Percentiles rank a stretch among this genome's conserved stretches.
Evolutionary conservation across 1,140 invertebrate genomes (phyloP).

Genomic region (Nasonia longicornis): DNA sequence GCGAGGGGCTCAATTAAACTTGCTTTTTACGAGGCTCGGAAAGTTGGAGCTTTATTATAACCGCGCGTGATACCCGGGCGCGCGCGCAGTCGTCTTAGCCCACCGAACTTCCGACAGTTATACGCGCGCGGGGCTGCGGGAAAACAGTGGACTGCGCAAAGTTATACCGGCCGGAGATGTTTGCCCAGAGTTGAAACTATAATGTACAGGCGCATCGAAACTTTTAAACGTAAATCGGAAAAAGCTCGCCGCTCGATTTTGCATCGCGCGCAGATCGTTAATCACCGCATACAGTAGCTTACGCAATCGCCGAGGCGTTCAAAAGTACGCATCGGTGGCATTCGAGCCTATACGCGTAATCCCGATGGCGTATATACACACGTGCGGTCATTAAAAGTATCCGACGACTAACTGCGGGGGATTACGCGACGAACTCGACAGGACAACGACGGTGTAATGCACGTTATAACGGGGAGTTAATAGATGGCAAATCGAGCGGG

Average conservation of each 20-base stretch:
- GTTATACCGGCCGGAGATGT: too few species aligned
- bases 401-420: background rate
- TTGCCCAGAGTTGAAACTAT: too few species aligned
- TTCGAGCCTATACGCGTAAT: slow-evolving; percentile 20
- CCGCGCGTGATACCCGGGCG: too few species aligned
- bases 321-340: background rate
- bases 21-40: slow-evolving; percentile 2
- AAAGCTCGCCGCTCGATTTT: background rate
- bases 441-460: background rate
- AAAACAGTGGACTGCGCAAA: too few species aligned
- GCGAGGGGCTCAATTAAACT: background rate
- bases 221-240: too few species aligned
- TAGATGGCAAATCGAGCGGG: background rate
- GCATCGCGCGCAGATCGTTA: background rate
- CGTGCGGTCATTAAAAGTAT: slow-evolving; percentile 33
- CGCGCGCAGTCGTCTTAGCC: too few species aligned
- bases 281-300: background rate
- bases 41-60: background rate
- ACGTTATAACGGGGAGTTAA: background rate
- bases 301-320: background rate
- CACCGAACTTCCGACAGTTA: too few species aligned
- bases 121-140: too few species aligned
- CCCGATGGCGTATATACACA: background rate
- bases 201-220: too few species aligned
- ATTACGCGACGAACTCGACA: background rate